Percentiles rank a stretch among this genome's conserved stretches.
phyloP scores from a whole-genome alignment of 2,113 vertebrate species.

The Lagenorhynchus albirostris region DNA sequence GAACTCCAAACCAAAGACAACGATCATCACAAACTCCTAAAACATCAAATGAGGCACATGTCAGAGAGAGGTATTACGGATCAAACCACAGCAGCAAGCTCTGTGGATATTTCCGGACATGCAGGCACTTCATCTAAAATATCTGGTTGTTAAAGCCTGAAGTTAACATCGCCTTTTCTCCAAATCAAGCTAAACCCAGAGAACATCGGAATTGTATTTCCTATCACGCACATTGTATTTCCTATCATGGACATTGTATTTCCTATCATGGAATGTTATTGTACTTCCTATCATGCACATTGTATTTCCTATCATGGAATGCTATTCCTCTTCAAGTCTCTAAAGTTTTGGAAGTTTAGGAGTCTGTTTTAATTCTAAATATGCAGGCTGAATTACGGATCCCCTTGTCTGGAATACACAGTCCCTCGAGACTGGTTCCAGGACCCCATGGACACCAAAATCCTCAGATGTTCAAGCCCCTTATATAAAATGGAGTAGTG shows the following conservation, averaged over 20 bases:
- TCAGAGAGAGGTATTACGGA: slow-evolving; percentile 26
- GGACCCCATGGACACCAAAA: not conserved
- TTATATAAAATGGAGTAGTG: not conserved
- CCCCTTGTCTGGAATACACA: not conserved
- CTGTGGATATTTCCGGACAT: not conserved
- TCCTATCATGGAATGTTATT: not conserved
- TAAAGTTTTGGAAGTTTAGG: not conserved
- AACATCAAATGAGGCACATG: slow-evolving; percentile 36
- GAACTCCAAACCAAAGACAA: slow-evolving; percentile 98
- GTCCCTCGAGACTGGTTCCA: not conserved
- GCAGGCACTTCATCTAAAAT: not conserved
- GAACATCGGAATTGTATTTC: not conserved
- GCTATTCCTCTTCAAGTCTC: not conserved
- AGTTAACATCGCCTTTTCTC: not conserved
- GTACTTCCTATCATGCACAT: not conserved
- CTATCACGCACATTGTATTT: not conserved
- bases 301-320: not conserved
- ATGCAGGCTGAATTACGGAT: not conserved
- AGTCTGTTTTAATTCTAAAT: not conserved
- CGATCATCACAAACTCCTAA: slow-evolving; percentile 99
- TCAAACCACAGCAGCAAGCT: not conserved
- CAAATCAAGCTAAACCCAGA: not conserved
- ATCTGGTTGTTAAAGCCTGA: not conserved
- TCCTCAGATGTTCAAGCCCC: not conserved
- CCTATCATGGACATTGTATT: not conserved